phyloP scores from a whole-genome alignment of 2,797 vertebrate species.

The Columba guinea region DNA sequence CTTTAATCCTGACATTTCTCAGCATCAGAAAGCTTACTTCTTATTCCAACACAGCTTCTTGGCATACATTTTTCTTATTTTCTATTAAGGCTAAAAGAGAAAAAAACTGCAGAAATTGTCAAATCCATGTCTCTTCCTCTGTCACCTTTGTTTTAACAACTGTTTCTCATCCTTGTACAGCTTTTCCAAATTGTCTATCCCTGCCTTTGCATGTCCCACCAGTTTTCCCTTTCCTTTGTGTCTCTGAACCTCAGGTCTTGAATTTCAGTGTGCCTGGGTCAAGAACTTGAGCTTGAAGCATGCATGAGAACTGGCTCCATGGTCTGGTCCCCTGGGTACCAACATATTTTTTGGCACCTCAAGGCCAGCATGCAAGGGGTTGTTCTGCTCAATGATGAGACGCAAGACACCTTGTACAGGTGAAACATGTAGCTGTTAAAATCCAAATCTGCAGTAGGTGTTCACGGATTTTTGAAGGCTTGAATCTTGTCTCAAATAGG shows the following conservation, averaged over 20 bases:
- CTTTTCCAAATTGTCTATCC: not conserved
- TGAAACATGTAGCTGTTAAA: not conserved
- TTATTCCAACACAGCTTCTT: not conserved
- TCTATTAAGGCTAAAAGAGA: not conserved
- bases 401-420: not conserved
- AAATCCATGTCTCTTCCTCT: not conserved
- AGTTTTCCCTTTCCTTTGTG: not conserved
- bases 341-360: not conserved
- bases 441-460: not conserved
- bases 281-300: not conserved
- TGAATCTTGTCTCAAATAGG: not conserved
- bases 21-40: not conserved
- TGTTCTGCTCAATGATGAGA: not conserved
- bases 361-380: not conserved
- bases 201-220: not conserved
- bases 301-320: not conserved
- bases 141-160: not conserved
- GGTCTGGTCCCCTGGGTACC: not conserved
- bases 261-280: not conserved
- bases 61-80: not conserved
- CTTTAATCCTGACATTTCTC: not conserved
- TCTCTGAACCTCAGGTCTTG: not conserved
- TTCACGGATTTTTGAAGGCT: not conserved
- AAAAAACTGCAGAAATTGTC: not conserved
- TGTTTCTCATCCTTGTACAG: not conserved